Percentiles rank a stretch among this genome's conserved stretches.
phyloP scores from a whole-genome alignment of 2,888 invertebrate genomes.

The Clanis bilineata region DNA sequence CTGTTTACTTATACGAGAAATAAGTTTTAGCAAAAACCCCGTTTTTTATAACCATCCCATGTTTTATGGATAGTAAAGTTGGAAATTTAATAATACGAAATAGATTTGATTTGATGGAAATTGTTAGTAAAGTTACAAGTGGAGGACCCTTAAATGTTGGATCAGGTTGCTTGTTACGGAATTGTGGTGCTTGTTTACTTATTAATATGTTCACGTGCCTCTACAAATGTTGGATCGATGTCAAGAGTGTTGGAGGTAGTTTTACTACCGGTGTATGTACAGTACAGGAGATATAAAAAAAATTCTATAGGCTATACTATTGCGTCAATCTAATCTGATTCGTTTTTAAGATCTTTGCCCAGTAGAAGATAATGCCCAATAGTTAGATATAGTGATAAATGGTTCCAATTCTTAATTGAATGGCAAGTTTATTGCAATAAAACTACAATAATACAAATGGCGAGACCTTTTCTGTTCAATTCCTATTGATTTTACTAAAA shows the following conservation, averaged over 20 bases:
- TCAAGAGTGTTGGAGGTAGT: neutral
- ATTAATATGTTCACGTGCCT: neutral
- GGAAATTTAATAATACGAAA: conserved; percentile 3
- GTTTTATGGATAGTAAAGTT: conserved; percentile 12
- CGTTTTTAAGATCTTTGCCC: no score
- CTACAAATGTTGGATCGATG: neutral
- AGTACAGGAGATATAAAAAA: no score
- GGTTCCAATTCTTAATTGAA: no score
- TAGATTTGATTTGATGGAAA: neutral
- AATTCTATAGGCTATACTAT: no score
- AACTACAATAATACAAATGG: no score
- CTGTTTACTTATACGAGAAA: conserved; percentile 20
- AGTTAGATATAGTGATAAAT: no score
- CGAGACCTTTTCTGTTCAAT: no score
- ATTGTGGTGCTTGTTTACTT: neutral
- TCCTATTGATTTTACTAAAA: no score
- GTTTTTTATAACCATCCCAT: neutral
- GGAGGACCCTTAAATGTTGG: neutral
- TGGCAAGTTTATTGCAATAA: no score
- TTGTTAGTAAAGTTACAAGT: neutral
- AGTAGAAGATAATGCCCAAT: no score
- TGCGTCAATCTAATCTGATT: no score
- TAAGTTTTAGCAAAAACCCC: conserved; percentile 7
- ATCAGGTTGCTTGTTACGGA: neutral
- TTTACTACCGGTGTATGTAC: no score